phyloP scores from a whole-genome alignment of 2,113 vertebrate species.

The Gallinago paraguaiae region DNA sequence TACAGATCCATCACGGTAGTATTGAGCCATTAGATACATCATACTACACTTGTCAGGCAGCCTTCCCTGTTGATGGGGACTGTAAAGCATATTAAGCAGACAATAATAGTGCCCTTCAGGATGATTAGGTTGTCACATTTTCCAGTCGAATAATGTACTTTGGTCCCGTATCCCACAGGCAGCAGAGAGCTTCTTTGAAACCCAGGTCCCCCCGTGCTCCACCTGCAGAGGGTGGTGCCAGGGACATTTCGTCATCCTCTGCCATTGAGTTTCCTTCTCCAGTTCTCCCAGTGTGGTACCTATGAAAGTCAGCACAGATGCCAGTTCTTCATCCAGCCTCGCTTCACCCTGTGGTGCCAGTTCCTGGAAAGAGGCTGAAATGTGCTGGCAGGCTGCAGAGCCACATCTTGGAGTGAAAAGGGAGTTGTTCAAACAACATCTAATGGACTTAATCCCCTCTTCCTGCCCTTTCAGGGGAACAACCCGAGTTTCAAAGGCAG shows the following conservation, averaged over 20 bases:
- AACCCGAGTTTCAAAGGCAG: slow-evolving; percentile 31
- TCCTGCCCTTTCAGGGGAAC: slow-evolving; percentile 52
- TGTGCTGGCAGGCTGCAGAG: slow-evolving; percentile 27
- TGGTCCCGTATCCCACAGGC: neutral
- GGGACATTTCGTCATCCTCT: neutral
- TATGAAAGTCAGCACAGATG: slow-evolving; percentile 16
- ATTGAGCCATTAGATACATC: slow-evolving; percentile 59
- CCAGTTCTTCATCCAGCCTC: neutral
- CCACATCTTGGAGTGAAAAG: neutral
- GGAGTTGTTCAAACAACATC: slow-evolving; percentile 51
- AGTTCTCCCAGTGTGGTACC: neutral
- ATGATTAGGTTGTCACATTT: slow-evolving; percentile 46
- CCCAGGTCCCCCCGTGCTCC: neutral
- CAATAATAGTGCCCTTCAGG: slow-evolving; percentile 48
- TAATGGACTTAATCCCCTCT: slow-evolving; percentile 55
- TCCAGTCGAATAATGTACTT: neutral
- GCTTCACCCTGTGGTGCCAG: neutral
- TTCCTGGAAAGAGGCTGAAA: slow-evolving; percentile 60
- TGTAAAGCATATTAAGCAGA: slow-evolving; percentile 56
- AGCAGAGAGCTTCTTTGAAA: neutral
- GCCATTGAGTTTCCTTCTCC: neutral
- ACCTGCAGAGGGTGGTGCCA: neutral
- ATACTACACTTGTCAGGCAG: slow-evolving; percentile 42
- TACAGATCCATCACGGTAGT: slow-evolving; percentile 17
- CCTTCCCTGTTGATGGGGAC: slow-evolving; percentile 3